phyloP scores from a whole-genome alignment of 1,140 invertebrate genomes.

The Druon quercuslanigerum region DNA sequence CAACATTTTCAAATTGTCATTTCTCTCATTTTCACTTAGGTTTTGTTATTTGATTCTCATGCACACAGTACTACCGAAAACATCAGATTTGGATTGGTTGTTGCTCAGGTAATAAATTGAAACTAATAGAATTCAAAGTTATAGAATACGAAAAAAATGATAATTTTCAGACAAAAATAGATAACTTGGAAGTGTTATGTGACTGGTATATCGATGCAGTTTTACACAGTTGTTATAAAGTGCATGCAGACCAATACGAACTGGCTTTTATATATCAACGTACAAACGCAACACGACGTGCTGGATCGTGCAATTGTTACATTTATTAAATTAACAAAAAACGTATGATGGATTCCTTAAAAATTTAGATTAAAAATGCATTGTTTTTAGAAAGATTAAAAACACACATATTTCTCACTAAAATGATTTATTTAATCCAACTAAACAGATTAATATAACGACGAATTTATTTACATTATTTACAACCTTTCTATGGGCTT shows the following conservation, averaged over 20 bases:
- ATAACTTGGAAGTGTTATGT: conserved; percentile 63
- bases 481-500: conserved; percentile 67
- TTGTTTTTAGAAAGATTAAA: conserved; percentile 37
- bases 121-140: conserved; percentile 9
- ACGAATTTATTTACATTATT: conserved; percentile 74
- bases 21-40: conserved; percentile 37
- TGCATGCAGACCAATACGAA: conserved; percentile 64
- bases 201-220: conserved; percentile 65
- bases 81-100: conserved; percentile 59
- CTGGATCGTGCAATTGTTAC: neutral
- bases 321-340: neutral
- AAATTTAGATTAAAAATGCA: conserved; percentile 22
- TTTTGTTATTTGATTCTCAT: conserved; percentile 71
- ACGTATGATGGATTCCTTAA: neutral
- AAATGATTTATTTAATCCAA: conserved; percentile 63
- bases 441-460: conserved; percentile 59
- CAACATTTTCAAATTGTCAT: neutral
- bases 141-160: conserved; percentile 32
- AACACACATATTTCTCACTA: conserved; percentile 44
- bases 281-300: conserved; percentile 30
- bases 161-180: conserved; percentile 57
- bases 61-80: conserved; percentile 53
- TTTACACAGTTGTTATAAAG: conserved; percentile 62
- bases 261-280: conserved; percentile 67
- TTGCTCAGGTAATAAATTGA: conserved; percentile 66